Evolutionary conservation across 2,888 invertebrate species (phyloP), one percentile per base, ranked within the genome.

Genomic region (Ischnus inquisitorius): DNA sequence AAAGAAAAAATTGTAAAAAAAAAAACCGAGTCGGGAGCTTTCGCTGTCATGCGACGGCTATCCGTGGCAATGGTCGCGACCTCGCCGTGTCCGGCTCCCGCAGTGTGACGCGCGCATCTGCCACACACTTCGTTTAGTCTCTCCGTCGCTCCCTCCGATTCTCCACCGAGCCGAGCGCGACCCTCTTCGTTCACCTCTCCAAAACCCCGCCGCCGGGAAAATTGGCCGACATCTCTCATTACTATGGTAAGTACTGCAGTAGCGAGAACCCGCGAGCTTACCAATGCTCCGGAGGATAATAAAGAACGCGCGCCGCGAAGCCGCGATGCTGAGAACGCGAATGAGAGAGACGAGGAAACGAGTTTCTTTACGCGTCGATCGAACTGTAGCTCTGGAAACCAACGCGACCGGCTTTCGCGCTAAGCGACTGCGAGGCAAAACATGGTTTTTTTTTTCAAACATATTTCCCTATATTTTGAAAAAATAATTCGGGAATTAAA

Each of bases 161-260:
- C 25, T 46, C 16, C 46, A 60, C 67, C 74, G 8, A 75, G 67
- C 34, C 76, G 67, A 14, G 48, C 62, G 67, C 78, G 8, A 75
- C 39, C 22, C 57, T 57, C 71, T 71, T 19, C 46, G 39, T 39
- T 39, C 34, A n/a, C 46, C 64, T 16, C 65, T 41, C 28, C 57
- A 43, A n/a, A 34, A 34, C 46, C 48, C 19, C 19, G 54, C 67
- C 5, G 19, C 69, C 54, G 48, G 41, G 62, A 79, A 83, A 85
- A 83, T 83, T 78, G 68, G 68, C 78, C 80, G 71, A 82, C 80
- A 71, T 83, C 80, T 51, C 77, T 79, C 76, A 84, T 83, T 83
- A 84, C 82, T 81, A 87, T 87, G 87, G 87, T 87, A 79, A 87
- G 87, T 87, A 85, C 80, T 78, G 71, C 76, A 64, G 77, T 79